These are phyloP conservation scores for Narcine bancroftii DNA, from an alignment of 2,113 vertebrate genomes.

Conservation along the genomic window DNA sequence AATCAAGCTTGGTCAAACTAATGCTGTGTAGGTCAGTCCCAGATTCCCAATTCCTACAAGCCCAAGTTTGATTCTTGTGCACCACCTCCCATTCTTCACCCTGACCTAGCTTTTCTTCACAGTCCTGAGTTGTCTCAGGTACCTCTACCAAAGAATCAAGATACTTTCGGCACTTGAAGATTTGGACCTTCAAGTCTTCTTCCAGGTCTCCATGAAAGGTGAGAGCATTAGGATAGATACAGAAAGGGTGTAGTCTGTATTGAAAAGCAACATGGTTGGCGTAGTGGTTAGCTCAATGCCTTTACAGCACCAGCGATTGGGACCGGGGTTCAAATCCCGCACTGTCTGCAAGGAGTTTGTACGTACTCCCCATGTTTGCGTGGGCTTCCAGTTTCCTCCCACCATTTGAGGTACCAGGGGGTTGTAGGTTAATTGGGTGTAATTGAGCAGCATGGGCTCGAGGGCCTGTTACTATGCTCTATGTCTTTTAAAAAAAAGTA, in stretches of 20 bases:
- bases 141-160: neutral
- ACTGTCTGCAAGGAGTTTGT: too few species aligned
- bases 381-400: too few species aligned
- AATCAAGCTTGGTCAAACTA: neutral
- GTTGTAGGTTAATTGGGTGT: too few species aligned
- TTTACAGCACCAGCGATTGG: too few species aligned
- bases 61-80: neutral
- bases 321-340: too few species aligned
- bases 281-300: too few species aligned
- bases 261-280: conserved; percentile 8
- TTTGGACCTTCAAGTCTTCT: neutral
- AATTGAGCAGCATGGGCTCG: too few species aligned
- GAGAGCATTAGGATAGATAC: neutral
- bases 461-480: too few species aligned
- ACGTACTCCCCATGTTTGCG: too few species aligned
- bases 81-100: neutral
- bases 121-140: neutral
- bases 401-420: too few species aligned
- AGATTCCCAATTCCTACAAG: neutral
- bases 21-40: neutral
- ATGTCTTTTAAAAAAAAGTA: too few species aligned
- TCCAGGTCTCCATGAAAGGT: neutral
- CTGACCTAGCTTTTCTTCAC: neutral
- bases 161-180: neutral
- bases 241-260: neutral